These are phyloP conservation scores for Pantherophis alleghaniensis DNA, from an alignment of 2,797 vertebrate genomes.

Conservation along the genomic window DNA sequence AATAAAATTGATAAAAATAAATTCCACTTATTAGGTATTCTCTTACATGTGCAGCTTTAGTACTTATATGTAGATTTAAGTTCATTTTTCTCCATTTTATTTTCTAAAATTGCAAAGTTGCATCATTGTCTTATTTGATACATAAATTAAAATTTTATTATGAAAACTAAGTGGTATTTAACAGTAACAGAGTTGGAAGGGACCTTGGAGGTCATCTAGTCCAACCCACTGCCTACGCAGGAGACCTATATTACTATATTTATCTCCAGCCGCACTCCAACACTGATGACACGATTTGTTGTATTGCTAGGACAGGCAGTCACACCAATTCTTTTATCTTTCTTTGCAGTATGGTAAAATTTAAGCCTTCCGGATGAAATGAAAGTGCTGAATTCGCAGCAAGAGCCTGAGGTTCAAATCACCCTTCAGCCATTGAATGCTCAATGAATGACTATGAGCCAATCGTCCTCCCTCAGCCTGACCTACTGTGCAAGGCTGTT, in stretches of 20 bases:
- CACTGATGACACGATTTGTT: neutral
- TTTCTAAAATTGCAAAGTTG: too few relatives aligned
- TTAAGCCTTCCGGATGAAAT: neutral
- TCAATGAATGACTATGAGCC: neutral
- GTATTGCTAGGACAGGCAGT: neutral
- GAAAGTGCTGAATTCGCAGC: neutral
- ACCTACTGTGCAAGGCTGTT: neutral
- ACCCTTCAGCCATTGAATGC: neutral
- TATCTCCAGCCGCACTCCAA: neutral
- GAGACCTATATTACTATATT: neutral
- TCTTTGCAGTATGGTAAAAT: neutral
- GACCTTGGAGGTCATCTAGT: too few relatives aligned
- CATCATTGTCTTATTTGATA: too few relatives aligned
- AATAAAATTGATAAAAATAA: too few relatives aligned
- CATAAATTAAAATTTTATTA: neutral
- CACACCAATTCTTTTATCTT: too few relatives aligned
- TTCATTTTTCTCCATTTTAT: too few relatives aligned
- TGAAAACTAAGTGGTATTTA: neutral
- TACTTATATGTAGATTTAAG: too few relatives aligned
- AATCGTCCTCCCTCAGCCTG: neutral
- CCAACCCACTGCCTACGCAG: too few relatives aligned
- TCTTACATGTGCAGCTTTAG: too few relatives aligned
- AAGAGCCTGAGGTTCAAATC: neutral
- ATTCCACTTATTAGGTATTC: too few relatives aligned
- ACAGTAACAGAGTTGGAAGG: too few relatives aligned